Conservation (phyloP, 2,113 vertebrate genomes). For the Macquaria australasica region DNA sequence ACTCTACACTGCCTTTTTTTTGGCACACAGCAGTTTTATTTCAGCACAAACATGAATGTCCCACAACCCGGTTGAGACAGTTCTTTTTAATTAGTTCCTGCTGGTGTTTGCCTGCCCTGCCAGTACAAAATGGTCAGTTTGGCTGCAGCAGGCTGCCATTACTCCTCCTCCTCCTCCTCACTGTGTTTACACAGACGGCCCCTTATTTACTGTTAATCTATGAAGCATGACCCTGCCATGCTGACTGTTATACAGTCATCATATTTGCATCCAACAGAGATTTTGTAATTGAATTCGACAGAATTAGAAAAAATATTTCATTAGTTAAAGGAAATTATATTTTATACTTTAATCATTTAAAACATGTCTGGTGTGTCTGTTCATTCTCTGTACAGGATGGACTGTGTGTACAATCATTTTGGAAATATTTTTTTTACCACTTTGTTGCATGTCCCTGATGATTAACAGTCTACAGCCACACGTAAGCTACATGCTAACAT, state of each 20-base stretch:
- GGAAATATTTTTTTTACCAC: background rate
- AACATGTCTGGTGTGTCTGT: background rate
- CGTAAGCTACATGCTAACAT: background rate
- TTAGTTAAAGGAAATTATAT: background rate
- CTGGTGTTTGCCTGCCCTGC: constrained; percentile 37
- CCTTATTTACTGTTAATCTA: constrained; percentile 22
- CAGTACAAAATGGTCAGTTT: constrained; percentile 56
- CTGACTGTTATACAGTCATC: background rate
- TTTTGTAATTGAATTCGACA: background rate
- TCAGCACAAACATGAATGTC: background rate
- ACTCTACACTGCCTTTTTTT: background rate
- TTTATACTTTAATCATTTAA: background rate
- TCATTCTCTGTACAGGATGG: background rate
- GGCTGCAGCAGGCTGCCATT: constrained; percentile 28
- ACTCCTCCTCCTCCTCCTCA: constrained; percentile 40
- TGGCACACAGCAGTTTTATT: constrained; percentile 24
- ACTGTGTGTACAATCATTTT: background rate
- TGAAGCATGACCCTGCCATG: background rate
- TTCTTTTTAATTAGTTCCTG: constrained; percentile 54
- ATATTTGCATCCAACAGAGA: background rate
- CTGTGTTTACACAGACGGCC: constrained; percentile 20
- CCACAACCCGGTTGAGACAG: constrained; percentile 5
- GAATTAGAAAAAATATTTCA: background rate
- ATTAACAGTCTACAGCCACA: background rate
- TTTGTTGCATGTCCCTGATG: background rate